These are phyloP conservation scores for Sciurus vulgaris DNA, from an alignment of 2,797 vertebrate genomes.

Conservation along the genomic window DNA sequence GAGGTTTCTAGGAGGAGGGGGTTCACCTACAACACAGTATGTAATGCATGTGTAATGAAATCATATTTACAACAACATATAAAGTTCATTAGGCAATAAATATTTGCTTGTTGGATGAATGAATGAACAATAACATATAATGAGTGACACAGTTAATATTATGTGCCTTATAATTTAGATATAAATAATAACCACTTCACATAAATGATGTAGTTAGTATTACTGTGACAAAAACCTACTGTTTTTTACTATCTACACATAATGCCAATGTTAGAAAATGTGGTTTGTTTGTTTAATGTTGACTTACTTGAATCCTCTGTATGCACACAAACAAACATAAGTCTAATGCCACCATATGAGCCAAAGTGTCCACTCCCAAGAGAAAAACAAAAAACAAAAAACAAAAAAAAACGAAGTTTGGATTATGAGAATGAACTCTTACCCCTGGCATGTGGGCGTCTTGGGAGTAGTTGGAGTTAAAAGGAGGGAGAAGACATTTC, in stretches of 20 bases:
- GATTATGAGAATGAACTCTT: conserved; percentile 53
- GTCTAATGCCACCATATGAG: conserved; percentile 22
- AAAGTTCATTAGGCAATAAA: conserved; percentile 59
- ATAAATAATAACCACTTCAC: conserved; percentile 13
- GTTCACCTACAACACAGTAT: neutral
- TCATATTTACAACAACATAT: conserved; percentile 61
- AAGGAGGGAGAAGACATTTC: conserved; percentile 61
- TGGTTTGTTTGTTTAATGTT: conserved; percentile 40
- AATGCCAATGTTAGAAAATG: conserved; percentile 17
- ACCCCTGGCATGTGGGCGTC: neutral
- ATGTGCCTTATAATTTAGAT: conserved; percentile 6
- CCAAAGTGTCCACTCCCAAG: conserved; percentile 7
- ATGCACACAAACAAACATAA: conserved; percentile 34
- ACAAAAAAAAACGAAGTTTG: neutral
- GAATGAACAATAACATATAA: neutral
- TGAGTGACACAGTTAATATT: conserved; percentile 26
- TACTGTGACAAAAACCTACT: conserved; percentile 13
- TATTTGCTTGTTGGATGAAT: neutral
- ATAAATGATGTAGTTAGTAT: neutral
- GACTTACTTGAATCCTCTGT: conserved; percentile 39
- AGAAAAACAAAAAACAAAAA: too few relatives aligned
- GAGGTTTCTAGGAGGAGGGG: neutral
- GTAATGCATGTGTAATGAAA: neutral
- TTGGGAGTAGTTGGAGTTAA: conserved; percentile 41
- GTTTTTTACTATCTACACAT: neutral